Evolutionary conservation across 1,140 invertebrate species (phyloP), one percentile per base, ranked within the genome.

Genomic region (Pristionchus pacificus): DNA sequence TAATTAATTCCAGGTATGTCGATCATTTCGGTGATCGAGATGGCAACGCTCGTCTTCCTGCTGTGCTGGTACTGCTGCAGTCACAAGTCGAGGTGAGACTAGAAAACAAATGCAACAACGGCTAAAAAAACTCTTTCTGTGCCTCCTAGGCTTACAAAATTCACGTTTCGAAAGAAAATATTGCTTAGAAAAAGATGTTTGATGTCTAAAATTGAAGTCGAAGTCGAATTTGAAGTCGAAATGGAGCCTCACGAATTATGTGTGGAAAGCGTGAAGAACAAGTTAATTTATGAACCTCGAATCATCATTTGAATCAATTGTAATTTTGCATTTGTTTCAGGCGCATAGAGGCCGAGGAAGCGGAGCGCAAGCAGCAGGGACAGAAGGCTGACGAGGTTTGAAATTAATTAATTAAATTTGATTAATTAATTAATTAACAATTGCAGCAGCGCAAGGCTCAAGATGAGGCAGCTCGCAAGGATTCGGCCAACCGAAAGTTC

Each of bases 11-110:
- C 38, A 49, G 38, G 75, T 33, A 72, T 77, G 73, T 66, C 60
- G 25, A 72, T 77, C 31, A 77, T 77, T 29, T 71, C 74, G 1
- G 60, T 73, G 0, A 72, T 77, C 28, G 75, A 77, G 33, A 60
- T 66, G 30, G 6, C 71, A 14, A 64, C 66, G 29, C 59, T 77
- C 0, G 0, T 77, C 19, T 31, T 77, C 13, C 69, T 77, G 2
- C 32, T 76, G 27, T 71, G 49, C 19, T 72, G 62, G 61, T 77
- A 77, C 24, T 77, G 75, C 28, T 70, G 61, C 27, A 74, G 30
- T 32, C 32, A 32, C 24, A 66, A 65, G 29, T 30, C 59, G n/a
- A 29, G 62, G 13, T 14, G 0, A 25, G 2, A 28, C 15, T 14
- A 29, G 32, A 68, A 29, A 15, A 68, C 49, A 29, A 38, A 33